These are phyloP conservation scores for Phycodurus eques DNA, from an alignment of 2,113 vertebrate species.

Conservation along the genomic window DNA sequence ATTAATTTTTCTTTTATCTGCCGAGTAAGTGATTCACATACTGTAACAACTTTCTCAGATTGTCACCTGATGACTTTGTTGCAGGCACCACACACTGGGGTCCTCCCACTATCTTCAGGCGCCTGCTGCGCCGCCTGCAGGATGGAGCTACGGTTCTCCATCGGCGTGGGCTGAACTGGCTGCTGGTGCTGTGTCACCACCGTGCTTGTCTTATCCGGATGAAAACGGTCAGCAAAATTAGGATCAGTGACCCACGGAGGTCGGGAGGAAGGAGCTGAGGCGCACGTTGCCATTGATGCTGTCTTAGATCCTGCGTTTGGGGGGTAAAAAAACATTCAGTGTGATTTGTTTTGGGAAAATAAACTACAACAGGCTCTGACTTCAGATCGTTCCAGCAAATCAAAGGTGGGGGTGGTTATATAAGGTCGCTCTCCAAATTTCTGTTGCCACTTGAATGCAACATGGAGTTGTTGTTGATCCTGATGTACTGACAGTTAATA, in stretches of 20 bases:
- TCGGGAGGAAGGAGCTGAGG: constrained; percentile 73
- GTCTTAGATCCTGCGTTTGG: constrained; percentile 57
- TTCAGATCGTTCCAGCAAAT: constrained; percentile 22
- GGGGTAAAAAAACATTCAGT: neutral
- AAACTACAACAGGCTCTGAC: constrained; percentile 4
- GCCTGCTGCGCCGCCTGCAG: constrained; percentile 88
- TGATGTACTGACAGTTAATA: constrained; percentile 45
- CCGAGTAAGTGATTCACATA: no score
- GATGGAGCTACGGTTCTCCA: constrained; percentile 95
- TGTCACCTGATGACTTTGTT: constrained; percentile 95
- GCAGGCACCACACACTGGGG: constrained; percentile 89
- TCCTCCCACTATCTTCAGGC: constrained; percentile 76
- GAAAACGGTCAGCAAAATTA: constrained; percentile 87
- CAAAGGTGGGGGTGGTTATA: neutral
- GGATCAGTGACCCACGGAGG: constrained; percentile 95
- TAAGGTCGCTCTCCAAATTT: constrained; percentile 13
- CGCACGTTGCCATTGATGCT: constrained; percentile 10
- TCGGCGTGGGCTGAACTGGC: constrained; percentile 85
- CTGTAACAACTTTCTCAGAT: no score
- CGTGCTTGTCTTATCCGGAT: constrained; percentile 91
- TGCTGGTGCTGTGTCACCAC: constrained; percentile 93
- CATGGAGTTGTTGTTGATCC: constrained; percentile 11
- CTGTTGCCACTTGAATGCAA: constrained; percentile 14
- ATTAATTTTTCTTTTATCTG: no score
- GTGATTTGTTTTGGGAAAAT: constrained; percentile 1